These are phyloP conservation scores for Ophraella communa DNA, from an alignment of 2,888 invertebrate genomes.

Conservation along the genomic window DNA sequence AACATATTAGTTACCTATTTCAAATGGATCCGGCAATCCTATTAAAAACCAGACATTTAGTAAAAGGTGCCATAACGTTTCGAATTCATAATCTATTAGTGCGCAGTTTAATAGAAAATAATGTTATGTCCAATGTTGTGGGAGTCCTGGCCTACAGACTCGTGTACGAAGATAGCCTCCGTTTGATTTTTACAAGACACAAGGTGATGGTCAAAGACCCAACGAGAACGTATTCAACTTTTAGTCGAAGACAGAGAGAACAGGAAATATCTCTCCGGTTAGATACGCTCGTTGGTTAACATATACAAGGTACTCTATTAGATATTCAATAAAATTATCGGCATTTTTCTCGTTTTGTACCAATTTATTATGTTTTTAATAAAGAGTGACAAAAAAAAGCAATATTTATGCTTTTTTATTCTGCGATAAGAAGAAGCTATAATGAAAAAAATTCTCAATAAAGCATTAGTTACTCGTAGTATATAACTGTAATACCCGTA, in stretches of 20 bases:
- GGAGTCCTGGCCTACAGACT: not conserved
- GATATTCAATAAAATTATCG: conserved; percentile 6
- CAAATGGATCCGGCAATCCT: too few species aligned
- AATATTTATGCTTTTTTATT: too few species aligned
- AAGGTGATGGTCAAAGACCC: conserved; percentile 52
- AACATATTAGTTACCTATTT: too few species aligned
- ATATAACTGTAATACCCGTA: too few species aligned
- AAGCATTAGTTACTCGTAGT: too few species aligned
- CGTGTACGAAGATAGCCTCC: conserved; percentile 7
- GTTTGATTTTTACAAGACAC: conserved; percentile 38
- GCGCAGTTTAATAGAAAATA: not conserved
- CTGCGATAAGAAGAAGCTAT: too few species aligned
- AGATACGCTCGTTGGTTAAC: conserved; percentile 18
- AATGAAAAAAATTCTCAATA: too few species aligned
- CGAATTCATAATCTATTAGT: not conserved
- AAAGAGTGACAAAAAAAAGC: too few species aligned
- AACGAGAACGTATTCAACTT: conserved; percentile 26
- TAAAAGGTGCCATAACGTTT: not conserved
- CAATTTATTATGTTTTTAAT: too few species aligned
- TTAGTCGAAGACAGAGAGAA: conserved; percentile 45
- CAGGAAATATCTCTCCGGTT: conserved; percentile 51
- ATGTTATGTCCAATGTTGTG: not conserved
- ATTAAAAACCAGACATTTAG: too few species aligned
- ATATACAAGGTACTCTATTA: conserved; percentile 6
- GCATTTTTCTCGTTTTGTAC: conserved; percentile 4